Evolutionary conservation across 2,113 vertebrate genomes (phyloP), one percentile per base, ranked within the genome.

Genomic region (Ursus arctos): DNA sequence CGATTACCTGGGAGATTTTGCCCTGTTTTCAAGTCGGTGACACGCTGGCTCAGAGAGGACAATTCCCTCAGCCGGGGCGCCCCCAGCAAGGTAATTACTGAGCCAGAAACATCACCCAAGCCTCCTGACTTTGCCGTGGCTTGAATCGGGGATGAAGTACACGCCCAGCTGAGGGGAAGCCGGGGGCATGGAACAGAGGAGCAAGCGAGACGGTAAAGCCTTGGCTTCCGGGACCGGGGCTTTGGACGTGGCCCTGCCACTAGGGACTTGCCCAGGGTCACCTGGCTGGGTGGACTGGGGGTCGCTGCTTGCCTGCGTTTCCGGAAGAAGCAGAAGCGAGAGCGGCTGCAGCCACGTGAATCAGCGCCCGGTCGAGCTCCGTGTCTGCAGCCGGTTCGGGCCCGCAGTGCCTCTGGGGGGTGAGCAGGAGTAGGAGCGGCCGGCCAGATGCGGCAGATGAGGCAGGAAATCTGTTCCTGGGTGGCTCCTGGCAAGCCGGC

Each of bases 381-480:
- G 96, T 84, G 89, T 95, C 96, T 91, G 83, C 22, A 59, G 94
- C 72, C 82, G 87, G 13, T 96, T 80, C 96, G 97, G 89, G 91
- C 51, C 74, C 74, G 93, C 85, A 16, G 97, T 18, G 82, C 67
- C 1, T 74, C 86, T 28, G 94, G 93, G 88, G 96, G 96, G 95
- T 93, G 91, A 95, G 57, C 93, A 53, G 49, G 97, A 87, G 97
- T 91, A 53, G 98, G 97, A 81, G 98, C 92, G 91, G 94, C 88
- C 22, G 97, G 91, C 57, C 97, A 98, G 97, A 98, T 97, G 98
- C 91, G 74, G 22, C 95, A 97, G 95, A 96, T 97, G 79, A 97
- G 88, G 88, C 87, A 96, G 93, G 95, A 97, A 97, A 91, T 97
- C 96, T 97, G 98, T 96, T 97, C 98, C 97, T 96, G 96, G 92